Evolutionary conservation across 2,797 vertebrate species (phyloP).

Genomic region (Callimico goeldii): DNA sequence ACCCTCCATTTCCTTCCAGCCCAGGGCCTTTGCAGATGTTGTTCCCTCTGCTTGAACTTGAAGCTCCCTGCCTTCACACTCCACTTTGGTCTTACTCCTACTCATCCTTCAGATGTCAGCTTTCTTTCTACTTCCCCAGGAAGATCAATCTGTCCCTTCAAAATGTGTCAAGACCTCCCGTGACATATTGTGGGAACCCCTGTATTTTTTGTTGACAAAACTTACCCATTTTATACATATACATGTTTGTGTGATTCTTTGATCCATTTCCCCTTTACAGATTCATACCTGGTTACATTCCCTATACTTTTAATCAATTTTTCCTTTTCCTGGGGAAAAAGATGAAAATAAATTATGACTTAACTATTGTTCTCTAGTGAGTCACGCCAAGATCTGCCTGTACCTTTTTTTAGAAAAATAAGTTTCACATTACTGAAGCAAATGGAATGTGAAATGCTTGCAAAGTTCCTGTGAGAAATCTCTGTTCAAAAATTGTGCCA

Average conservation of each 20-base stretch:
- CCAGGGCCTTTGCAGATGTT: background rate
- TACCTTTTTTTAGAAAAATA: slow-evolving; percentile 71
- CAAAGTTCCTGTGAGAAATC: slow-evolving; percentile 66
- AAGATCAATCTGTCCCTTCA: background rate
- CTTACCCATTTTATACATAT: background rate
- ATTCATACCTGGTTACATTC: background rate
- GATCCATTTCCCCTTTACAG: background rate
- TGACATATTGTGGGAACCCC: background rate
- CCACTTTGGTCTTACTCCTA: background rate
- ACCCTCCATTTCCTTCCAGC: background rate
- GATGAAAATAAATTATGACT: slow-evolving; percentile 69
- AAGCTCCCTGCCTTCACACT: background rate
- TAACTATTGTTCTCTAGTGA: slow-evolving; percentile 75
- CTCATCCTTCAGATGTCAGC: background rate
- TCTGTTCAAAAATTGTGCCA: background rate
- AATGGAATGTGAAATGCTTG: slow-evolving; percentile 53
- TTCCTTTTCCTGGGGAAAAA: background rate
- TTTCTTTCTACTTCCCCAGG: background rate
- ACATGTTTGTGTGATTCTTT: background rate
- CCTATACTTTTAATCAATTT: slow-evolving; percentile 2
- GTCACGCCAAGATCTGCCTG: slow-evolving; percentile 69
- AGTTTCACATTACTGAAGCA: slow-evolving; percentile 65
- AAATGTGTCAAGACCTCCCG: background rate
- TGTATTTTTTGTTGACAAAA: background rate
- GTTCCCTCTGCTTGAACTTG: background rate